Conservation (phyloP, 1,140 invertebrate genomes). For the Heliothis subflexa region DNA sequence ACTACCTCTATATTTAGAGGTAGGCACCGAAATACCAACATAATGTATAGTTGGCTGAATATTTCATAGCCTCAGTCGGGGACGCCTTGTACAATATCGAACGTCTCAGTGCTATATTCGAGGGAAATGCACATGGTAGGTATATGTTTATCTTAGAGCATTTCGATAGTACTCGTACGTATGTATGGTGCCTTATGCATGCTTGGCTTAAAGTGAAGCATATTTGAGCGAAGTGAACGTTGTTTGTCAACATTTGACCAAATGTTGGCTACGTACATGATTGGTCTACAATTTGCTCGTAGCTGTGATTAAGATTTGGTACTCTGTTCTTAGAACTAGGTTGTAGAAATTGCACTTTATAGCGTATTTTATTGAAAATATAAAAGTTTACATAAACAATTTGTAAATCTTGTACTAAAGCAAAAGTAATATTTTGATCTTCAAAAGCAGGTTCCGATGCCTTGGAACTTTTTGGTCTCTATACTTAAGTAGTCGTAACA, state of each 20-base stretch:
- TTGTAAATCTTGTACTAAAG: too few relatives aligned
- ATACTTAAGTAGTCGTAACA: too few relatives aligned
- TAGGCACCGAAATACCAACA: conserved; percentile 4
- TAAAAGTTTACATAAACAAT: too few relatives aligned
- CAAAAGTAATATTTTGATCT: too few relatives aligned
- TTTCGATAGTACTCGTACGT: not conserved
- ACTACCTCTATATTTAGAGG: conserved; percentile 10
- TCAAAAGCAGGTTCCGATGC: too few relatives aligned
- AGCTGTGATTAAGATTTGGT: too few relatives aligned
- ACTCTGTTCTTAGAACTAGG: too few relatives aligned
- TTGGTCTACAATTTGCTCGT: not conserved
- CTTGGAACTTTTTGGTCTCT: too few relatives aligned
- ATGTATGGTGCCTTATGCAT: not conserved
- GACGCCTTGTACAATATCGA: conserved; percentile 36
- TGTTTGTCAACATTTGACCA: not conserved
- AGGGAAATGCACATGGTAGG: conserved; percentile 20
- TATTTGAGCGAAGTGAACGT: not conserved
- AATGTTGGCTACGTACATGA: not conserved
- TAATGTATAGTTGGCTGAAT: conserved; percentile 19
- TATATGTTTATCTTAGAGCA: conserved; percentile 20
- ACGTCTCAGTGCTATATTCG: conserved; percentile 34
- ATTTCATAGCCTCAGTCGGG: conserved; percentile 19
- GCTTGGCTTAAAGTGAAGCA: conserved; percentile 7
- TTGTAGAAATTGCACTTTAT: too few relatives aligned
- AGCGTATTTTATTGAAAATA: too few relatives aligned